These are phyloP conservation scores for Neuroterus valhalla DNA, from an alignment of 1,140 invertebrate species.

Conservation along the genomic window DNA sequence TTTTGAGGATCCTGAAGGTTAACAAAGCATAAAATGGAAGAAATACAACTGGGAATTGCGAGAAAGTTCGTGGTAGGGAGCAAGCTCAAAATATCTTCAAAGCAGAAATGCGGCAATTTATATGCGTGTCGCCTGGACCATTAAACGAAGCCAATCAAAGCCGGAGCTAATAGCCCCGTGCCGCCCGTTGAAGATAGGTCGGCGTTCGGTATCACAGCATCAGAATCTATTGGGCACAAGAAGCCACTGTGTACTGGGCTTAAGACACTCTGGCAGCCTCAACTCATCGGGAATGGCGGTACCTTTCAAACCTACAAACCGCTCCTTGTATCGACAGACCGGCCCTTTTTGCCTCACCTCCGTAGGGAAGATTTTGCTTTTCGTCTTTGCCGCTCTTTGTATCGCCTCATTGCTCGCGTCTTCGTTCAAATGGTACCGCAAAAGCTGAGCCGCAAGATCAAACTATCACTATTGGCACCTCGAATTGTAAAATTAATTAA, in stretches of 20 bases:
- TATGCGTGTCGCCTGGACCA: constrained; percentile 71
- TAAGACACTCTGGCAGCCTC: constrained; percentile 53
- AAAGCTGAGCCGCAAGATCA: constrained; percentile 24
- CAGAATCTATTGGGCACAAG: constrained; percentile 72
- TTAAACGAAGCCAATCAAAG: constrained; percentile 74
- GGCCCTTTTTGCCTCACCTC: constrained; percentile 55
- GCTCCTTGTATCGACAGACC: constrained; percentile 71
- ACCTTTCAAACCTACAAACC: constrained; percentile 66
- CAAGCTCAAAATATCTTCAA: constrained; percentile 72
- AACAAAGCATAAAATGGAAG: neutral
- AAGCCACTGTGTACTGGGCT: constrained; percentile 65
- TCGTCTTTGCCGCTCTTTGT: constrained; percentile 64
- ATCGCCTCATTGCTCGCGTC: constrained; percentile 68
- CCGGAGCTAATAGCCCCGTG: constrained; percentile 68
- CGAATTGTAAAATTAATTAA: no score
- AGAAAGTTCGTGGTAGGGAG: constrained; percentile 37
- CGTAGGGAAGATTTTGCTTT: constrained; percentile 58
- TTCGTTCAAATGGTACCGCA: constrained; percentile 46
- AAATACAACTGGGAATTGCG: constrained; percentile 14
- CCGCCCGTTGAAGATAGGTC: constrained; percentile 54
- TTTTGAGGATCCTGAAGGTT: constrained; percentile 19
- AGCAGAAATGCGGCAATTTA: constrained; percentile 71
- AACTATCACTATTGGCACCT: no score
- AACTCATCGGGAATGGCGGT: constrained; percentile 58
- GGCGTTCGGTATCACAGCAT: constrained; percentile 69